phyloP scores from a whole-genome alignment of 2,888 invertebrate genomes.

The Artemia sinica region DNA sequence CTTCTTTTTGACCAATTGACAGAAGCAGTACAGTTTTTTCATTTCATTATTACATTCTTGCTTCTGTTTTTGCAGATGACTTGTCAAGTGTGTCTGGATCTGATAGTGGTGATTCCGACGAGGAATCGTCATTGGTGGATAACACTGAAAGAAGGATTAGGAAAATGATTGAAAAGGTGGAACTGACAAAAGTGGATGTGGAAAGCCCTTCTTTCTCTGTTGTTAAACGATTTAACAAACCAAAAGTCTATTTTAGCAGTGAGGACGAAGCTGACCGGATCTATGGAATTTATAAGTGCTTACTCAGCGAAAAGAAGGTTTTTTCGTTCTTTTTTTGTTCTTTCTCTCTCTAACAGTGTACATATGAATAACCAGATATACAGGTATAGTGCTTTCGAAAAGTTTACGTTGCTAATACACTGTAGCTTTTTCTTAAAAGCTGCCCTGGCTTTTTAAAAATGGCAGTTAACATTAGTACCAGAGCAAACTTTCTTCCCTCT shows the following conservation, averaged over 20 bases:
- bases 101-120: constrained; percentile 34
- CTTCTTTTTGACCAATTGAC: too few relatives aligned
- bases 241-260: constrained; percentile 56
- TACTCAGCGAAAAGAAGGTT: constrained; percentile 46
- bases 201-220: neutral
- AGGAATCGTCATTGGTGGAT: constrained; percentile 22
- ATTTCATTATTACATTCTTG: neutral
- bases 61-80: constrained; percentile 35
- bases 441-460: too few relatives aligned
- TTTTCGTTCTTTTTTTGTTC: neutral
- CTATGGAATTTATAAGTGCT: constrained; percentile 53
- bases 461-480: too few relatives aligned
- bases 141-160: constrained; percentile 17
- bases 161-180: constrained; percentile 18
- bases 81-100: constrained; percentile 49
- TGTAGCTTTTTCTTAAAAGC: too few relatives aligned
- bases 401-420: too few relatives aligned
- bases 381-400: too few relatives aligned
- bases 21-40: neutral
- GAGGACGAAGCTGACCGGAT: constrained; percentile 40
- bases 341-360: too few relatives aligned
- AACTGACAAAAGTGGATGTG: neutral
- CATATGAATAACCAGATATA: too few relatives aligned
- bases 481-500: too few relatives aligned
- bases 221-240: constrained; percentile 31